Percentiles rank a stretch among this genome's conserved stretches.
These are phyloP conservation scores for Schrankia costaestrigalis DNA, from an alignment of 2,888 invertebrate genomes.

Conservation along the genomic window DNA sequence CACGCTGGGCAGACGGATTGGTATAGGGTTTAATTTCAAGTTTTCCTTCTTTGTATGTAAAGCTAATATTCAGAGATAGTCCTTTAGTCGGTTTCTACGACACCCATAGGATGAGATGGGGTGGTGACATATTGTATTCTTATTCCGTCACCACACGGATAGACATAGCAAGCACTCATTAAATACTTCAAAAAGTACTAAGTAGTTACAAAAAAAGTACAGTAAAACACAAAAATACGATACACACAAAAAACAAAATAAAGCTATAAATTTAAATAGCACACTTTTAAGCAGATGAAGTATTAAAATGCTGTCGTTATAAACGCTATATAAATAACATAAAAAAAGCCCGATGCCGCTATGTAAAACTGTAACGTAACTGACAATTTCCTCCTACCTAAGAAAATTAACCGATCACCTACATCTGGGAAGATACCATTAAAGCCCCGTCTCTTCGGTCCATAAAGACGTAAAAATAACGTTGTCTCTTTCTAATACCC, in stretches of 20 bases:
- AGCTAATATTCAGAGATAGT: too few relatives aligned
- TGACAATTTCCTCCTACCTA: slow-evolving; percentile 70
- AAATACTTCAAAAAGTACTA: neutral
- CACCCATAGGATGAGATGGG: too few relatives aligned
- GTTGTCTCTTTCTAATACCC: slow-evolving; percentile 48
- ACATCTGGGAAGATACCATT: slow-evolving; percentile 69
- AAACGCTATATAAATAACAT: slow-evolving; percentile 54
- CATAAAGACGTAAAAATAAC: slow-evolving; percentile 63
- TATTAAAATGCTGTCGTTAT: slow-evolving; percentile 35
- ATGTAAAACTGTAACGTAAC: slow-evolving; percentile 55
- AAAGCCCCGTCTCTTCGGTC: slow-evolving; percentile 73
- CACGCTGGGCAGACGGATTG: too few relatives aligned
- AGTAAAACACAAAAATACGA: slow-evolving; percentile 15
- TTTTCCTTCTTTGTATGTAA: too few relatives aligned
- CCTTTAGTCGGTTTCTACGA: too few relatives aligned
- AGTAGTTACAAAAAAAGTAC: slow-evolving; percentile 16
- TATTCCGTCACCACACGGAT: too few relatives aligned
- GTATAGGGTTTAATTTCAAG: too few relatives aligned
- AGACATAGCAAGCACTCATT: too few relatives aligned
- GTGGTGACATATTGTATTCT: too few relatives aligned
- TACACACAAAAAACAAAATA: slow-evolving; percentile 13
- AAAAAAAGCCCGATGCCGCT: slow-evolving; percentile 57
- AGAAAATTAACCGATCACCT: slow-evolving; percentile 63
- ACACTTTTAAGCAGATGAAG: slow-evolving; percentile 21
- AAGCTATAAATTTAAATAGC: slow-evolving; percentile 29